A percentile compares a stretch with the other conserved stretches of the same genome.
These are phyloP conservation scores for Epizoanthus rinbou DNA, from an alignment of 92 coral and sea anemone species.

Conservation along the genomic window DNA sequence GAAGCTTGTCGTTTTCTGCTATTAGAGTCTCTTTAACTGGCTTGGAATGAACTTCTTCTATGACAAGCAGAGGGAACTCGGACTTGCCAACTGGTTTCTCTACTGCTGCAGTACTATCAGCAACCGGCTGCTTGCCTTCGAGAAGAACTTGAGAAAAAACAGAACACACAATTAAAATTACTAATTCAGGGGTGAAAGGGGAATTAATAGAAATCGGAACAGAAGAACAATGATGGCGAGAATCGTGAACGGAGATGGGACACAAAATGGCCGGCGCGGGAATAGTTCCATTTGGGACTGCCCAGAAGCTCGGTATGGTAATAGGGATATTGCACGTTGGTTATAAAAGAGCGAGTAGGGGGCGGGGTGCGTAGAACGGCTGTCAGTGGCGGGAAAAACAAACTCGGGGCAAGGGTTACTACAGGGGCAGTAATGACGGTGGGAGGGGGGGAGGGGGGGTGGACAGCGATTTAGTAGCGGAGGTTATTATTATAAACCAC, in stretches of 20 bases:
- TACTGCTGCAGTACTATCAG: not conserved
- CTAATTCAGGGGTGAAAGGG: too few species aligned
- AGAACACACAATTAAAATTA: not conserved
- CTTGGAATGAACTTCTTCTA: constrained; percentile 88
- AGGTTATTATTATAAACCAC: not conserved
- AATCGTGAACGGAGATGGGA: too few species aligned
- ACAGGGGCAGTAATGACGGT: not conserved
- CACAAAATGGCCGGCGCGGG: too few species aligned
- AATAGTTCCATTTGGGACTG: too few species aligned
- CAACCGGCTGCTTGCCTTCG: constrained; percentile 26
- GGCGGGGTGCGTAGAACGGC: too few species aligned
- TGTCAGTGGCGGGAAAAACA: not conserved
- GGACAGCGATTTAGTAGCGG: not conserved
- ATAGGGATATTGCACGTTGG: too few species aligned
- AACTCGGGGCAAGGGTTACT: not conserved
- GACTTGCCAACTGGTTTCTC: constrained; percentile 40
- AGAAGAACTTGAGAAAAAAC: constrained; percentile 25
- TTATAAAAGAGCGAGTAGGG: too few species aligned
- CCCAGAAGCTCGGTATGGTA: too few species aligned
- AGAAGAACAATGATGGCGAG: too few species aligned
- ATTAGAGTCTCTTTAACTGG: constrained; percentile 88
- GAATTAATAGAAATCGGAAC: not conserved
- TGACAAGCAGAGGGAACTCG: constrained; percentile 88
- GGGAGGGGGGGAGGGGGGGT: too few species aligned
- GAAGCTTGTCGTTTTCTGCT: constrained; percentile 84